Evolutionary conservation across 2,888 invertebrate species (phyloP), one percentile per base, ranked within the genome.

Genomic region (Napeogenes inachia): DNA sequence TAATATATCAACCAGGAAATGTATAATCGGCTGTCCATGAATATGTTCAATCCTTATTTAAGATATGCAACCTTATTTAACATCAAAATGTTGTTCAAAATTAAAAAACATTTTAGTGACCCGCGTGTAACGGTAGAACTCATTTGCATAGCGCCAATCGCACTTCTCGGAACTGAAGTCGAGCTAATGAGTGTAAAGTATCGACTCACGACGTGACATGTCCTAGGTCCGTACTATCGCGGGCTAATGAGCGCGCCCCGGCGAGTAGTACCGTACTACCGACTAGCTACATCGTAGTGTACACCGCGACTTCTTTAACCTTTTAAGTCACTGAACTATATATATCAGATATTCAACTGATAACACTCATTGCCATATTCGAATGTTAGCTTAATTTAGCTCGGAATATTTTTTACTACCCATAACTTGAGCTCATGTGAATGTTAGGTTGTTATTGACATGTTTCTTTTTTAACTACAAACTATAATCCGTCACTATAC

Each of bases 71-170:
- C 21, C 21, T 21, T 21, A 21, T 21, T 21, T 21, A 21, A 21
- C 21, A 21, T 21, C 21, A 21, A 21, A 21, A 21, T 21, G 21
- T 21, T 21, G 21, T 21, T 12, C 2, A 42, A 12, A 42, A 6
- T 10, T 42, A 12, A 42, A 42, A 42, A 60, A 64, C 64, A 47
- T 10, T 45, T 53, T 66, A 68, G 60, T 12, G 47, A 42, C 35
- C 63, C 55, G 60, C 45, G 47, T 54, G 59, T 68, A 65, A 65
- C 66, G 66, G 63, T 58, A 53, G 50, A 61, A 65, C 33, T 61
- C 68, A 68, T 68, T 68, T 68, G 66, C 68, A 68, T 68, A 66
- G 57, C 63, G 63, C 63, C 63, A 60, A 60, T 63, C 63, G 57
- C 50, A 54, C 53, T 60, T 55, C 60, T 63, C 55, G 60, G 60